Evolutionary conservation across 2,888 invertebrate species (phyloP).

Genomic region (Brachyopa scutellaris): DNA sequence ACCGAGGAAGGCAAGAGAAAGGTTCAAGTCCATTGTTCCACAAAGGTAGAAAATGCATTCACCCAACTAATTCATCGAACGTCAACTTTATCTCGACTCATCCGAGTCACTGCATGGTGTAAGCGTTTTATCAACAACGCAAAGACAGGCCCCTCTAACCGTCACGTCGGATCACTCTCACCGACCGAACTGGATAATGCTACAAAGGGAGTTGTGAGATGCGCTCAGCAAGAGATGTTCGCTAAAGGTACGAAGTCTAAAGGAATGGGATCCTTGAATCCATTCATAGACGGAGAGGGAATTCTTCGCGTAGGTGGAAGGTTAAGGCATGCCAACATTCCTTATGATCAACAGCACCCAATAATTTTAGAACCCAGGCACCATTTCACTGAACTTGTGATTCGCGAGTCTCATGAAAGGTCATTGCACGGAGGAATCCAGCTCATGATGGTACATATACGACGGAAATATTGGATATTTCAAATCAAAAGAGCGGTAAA

Average conservation of each 20-base stretch:
- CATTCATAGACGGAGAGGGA: constrained; percentile 34
- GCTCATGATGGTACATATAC: no score
- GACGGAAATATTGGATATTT: no score
- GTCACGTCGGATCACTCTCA: background rate
- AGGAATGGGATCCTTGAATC: constrained; percentile 9
- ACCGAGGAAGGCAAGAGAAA: background rate
- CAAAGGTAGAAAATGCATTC: background rate
- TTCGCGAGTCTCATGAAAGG: no score
- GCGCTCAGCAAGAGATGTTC: background rate
- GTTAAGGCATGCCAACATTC: constrained; percentile 9
- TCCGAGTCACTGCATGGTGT: no score
- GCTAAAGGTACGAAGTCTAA: no score
- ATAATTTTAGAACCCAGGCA: background rate
- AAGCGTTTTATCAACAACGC: background rate
- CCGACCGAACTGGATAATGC: background rate
- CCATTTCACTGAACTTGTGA: background rate
- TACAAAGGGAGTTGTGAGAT: background rate
- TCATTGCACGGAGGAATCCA: no score
- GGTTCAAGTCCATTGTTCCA: background rate
- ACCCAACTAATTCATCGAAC: background rate
- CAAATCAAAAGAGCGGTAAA: no score
- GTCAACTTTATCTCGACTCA: constrained; percentile 1
- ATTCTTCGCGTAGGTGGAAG: constrained; percentile 47
- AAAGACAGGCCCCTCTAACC: background rate
- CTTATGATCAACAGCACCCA: constrained; percentile 15